These are phyloP conservation scores for Cricetomys ansorgei DNA, from an alignment of 2,113 vertebrate genomes.

Conservation along the genomic window DNA sequence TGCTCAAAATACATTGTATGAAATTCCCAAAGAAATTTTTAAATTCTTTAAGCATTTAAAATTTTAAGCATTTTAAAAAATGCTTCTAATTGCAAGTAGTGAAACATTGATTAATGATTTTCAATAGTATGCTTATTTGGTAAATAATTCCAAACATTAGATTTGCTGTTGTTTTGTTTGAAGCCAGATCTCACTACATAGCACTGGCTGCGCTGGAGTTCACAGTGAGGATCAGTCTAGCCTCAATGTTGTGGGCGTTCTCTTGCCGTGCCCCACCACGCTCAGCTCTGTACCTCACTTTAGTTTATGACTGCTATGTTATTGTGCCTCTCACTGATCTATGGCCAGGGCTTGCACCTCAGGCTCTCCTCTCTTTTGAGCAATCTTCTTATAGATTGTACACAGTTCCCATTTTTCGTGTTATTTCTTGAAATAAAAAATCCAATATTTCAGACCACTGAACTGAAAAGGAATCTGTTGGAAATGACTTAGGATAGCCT, in stretches of 20 bases:
- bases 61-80: too few relatives aligned
- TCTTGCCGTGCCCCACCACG: background rate
- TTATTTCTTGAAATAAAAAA: constrained; percentile 11
- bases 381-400: background rate
- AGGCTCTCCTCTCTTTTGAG: background rate
- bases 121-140: background rate
- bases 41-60: too few relatives aligned
- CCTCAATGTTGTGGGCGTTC: background rate
- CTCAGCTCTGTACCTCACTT: background rate
- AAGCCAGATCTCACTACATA: background rate
- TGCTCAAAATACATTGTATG: background rate
- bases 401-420: background rate
- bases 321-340: background rate
- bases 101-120: background rate
- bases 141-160: background rate
- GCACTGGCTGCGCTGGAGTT: background rate
- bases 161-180: background rate
- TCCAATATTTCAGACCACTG: background rate
- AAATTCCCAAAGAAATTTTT: background rate
- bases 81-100: background rate
- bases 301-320: background rate
- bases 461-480: background rate
- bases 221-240: background rate
- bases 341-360: background rate
- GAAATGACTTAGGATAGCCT: background rate